Percentiles rank a stretch among this genome's conserved stretches.
These are phyloP conservation scores for Halocaridina rubra DNA, from an alignment of 2,888 invertebrate genomes.

Conservation along the genomic window DNA sequence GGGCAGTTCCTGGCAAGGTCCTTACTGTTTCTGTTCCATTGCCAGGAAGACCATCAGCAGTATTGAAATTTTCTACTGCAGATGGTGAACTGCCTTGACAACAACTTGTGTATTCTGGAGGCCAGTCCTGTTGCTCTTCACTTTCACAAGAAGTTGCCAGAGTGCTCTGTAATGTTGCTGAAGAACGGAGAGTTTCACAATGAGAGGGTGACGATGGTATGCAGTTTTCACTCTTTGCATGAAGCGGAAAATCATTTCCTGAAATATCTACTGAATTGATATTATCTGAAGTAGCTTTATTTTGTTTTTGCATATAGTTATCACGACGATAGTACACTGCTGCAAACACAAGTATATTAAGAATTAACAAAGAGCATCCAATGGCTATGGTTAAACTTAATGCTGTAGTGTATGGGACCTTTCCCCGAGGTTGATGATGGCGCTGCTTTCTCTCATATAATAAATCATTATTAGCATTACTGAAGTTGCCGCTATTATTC, in stretches of 20 bases:
- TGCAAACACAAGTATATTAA: slow-evolving; percentile 93
- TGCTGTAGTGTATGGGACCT: slow-evolving; percentile 80
- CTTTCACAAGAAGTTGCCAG: slow-evolving; percentile 54
- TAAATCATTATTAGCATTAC: slow-evolving; percentile 8
- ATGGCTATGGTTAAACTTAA: slow-evolving; percentile 96
- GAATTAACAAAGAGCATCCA: slow-evolving; percentile 89
- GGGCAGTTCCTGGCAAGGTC: slow-evolving; percentile 1
- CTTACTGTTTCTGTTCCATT: not conserved
- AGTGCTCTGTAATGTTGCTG: slow-evolving; percentile 53
- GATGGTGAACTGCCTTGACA: slow-evolving; percentile 28
- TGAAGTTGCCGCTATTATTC: slow-evolving; percentile 31
- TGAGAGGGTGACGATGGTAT: slow-evolving; percentile 58
- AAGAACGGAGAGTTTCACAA: slow-evolving; percentile 59
- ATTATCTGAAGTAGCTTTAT: not conserved
- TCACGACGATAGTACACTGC: slow-evolving; percentile 77
- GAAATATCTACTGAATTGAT: not conserved
- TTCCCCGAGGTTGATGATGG: not conserved
- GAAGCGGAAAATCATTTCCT: slow-evolving; percentile 40
- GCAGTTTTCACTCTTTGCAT: slow-evolving; percentile 13
- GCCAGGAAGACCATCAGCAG: not conserved
- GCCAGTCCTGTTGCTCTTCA: slow-evolving; percentile 60
- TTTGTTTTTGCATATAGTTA: not conserved
- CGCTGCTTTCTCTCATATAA: not conserved
- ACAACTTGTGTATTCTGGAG: slow-evolving; percentile 58
- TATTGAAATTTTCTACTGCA: not conserved